phyloP scores from a whole-genome alignment of 30 jellyfish, hydroid and myxozoan species.

The Aurelia aurita complex sp. Pacific region DNA sequence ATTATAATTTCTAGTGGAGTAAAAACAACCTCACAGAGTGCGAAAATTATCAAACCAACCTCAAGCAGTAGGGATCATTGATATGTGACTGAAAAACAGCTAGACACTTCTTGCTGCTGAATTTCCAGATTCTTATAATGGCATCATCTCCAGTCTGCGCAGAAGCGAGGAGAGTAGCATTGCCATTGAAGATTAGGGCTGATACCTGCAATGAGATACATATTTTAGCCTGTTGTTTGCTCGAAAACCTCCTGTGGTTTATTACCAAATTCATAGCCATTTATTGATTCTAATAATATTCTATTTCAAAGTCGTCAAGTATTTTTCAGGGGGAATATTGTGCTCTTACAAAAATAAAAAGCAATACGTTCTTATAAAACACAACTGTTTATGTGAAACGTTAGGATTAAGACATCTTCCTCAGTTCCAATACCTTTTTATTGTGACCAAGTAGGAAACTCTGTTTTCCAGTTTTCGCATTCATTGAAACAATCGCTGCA shows the following conservation, averaged over 20 bases:
- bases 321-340: no score
- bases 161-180: slow-evolving; percentile 73
- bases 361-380: slow-evolving; percentile 46
- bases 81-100: slow-evolving; percentile 82
- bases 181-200: slow-evolving; percentile 62
- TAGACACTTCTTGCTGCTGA: slow-evolving; percentile 54
- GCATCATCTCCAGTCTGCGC: slow-evolving; percentile 79
- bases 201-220: slow-evolving; percentile 28
- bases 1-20: no score
- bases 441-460: slow-evolving; percentile 83
- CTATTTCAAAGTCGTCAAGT: no score
- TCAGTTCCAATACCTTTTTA: slow-evolving; percentile 42
- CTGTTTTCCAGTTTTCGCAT: slow-evolving; percentile 74
- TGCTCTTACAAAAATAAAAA: no score
- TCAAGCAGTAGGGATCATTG: slow-evolving; percentile 63
- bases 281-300: no score
- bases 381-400: not conserved
- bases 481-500: slow-evolving; percentile 64
- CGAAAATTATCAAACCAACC: slow-evolving; percentile 29
- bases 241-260: no score
- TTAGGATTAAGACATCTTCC: not conserved
- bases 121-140: slow-evolving; percentile 81
- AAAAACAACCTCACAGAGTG: no score
- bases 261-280: no score
- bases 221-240: not conserved